Percentiles rank a stretch among this genome's conserved stretches.
Conservation (phyloP, 2,113 vertebrate species). For the Equus quagga region DNA sequence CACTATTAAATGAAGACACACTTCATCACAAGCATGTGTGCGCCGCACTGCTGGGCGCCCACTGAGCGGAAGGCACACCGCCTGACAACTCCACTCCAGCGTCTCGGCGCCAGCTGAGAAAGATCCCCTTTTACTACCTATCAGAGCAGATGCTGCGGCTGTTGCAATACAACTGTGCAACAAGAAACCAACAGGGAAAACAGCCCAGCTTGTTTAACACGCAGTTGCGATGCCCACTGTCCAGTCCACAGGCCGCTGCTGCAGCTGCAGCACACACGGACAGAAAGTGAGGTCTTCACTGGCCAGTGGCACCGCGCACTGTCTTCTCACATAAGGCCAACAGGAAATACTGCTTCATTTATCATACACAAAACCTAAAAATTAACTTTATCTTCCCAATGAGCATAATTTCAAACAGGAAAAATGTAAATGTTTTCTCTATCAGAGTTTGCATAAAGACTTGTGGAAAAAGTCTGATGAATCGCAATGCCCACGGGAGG, state of each 20-base stretch:
- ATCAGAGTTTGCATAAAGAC: not conserved
- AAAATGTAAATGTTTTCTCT: not conserved
- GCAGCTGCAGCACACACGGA: too few species aligned
- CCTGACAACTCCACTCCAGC: too few species aligned
- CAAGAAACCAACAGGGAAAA: not conserved
- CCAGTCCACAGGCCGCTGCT: not conserved
- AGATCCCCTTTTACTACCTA: not conserved
- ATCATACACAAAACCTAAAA: not conserved
- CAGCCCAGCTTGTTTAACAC: not conserved
- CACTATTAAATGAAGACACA: not conserved
- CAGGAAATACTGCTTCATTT: not conserved
- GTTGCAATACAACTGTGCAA: not conserved
- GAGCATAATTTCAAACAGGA: not conserved
- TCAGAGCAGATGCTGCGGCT: not conserved
- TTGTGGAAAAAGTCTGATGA: not conserved
- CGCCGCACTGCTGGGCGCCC: fast-evolving
- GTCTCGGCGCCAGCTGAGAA: not conserved
- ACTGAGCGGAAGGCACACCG: not conserved
- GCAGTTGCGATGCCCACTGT: too few species aligned
- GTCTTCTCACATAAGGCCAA: not conserved
- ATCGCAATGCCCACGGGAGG: not conserved
- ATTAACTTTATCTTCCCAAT: not conserved
- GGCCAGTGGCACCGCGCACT: fast-evolving
- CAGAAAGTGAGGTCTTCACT: not conserved
- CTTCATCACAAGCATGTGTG: not conserved